These are phyloP conservation scores for Bradypus variegatus DNA, from an alignment of 2,797 vertebrate species.

Conservation along the genomic window DNA sequence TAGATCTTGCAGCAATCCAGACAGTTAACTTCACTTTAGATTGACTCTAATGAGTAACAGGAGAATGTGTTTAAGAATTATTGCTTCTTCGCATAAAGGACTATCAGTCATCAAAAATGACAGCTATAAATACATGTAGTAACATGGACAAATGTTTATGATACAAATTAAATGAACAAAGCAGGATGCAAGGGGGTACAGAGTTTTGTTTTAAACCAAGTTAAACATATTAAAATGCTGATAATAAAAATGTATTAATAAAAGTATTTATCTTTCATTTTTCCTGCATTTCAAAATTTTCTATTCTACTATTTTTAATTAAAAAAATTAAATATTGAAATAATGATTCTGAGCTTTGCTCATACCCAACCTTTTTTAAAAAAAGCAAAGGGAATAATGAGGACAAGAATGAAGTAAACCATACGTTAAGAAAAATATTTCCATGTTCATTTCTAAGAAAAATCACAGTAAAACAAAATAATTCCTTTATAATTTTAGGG, in stretches of 20 bases:
- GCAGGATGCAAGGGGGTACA: background rate
- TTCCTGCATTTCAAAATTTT: background rate
- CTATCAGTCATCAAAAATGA: background rate
- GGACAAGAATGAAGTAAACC: background rate
- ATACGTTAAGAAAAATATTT: background rate
- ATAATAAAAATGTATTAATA: background rate
- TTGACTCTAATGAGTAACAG: background rate
- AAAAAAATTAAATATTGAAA: conserved; percentile 23
- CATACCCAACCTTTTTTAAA: background rate
- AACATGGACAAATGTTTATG: background rate
- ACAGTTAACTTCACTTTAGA: background rate
- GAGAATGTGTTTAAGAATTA: conserved; percentile 3
- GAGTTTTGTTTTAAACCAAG: background rate
- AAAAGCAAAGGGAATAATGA: background rate
- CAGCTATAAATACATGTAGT: background rate
- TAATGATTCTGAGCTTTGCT: conserved; percentile 7
- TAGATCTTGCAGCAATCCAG: background rate
- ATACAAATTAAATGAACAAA: conserved; percentile 8
- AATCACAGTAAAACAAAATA: background rate
- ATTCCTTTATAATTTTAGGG: background rate
- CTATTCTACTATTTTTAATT: background rate
- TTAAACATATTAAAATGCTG: background rate
- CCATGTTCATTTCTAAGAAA: background rate
- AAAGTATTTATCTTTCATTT: background rate
- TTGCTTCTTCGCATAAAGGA: background rate